A percentile compares a stretch with the other conserved stretches of the same genome.
Conservation (phyloP, 1,140 invertebrate species). For the Carposina sasakii region DNA sequence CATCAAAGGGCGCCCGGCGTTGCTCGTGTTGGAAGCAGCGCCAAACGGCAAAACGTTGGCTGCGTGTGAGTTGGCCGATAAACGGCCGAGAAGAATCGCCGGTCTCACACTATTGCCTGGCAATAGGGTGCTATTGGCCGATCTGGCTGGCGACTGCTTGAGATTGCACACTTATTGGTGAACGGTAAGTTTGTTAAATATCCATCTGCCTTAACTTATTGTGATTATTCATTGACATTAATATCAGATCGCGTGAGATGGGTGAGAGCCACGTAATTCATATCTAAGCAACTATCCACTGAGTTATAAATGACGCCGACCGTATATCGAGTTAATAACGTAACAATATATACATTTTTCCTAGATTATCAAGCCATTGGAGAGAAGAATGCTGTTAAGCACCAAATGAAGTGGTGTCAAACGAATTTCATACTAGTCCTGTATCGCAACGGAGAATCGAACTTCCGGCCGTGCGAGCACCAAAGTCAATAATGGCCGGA, state of each 20-base stretch:
- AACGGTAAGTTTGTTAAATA: conserved; percentile 36
- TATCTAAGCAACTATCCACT: no score
- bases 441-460: conserved; percentile 58
- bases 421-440: conserved; percentile 69
- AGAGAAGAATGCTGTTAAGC: no score
- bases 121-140: conserved; percentile 86
- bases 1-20: conserved; percentile 79
- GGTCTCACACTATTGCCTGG: conserved; percentile 82
- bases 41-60: conserved; percentile 79
- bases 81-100: conserved; percentile 84
- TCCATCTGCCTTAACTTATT: no score
- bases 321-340: no score
- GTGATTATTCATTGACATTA: no score
- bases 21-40: conserved; percentile 80
- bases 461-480: conserved; percentile 53
- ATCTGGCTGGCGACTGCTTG: conserved; percentile 91
- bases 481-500: no score
- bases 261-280: no score
- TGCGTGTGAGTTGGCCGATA: conserved; percentile 85
- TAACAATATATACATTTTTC: no score
- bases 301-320: no score
- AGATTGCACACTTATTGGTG: conserved; percentile 91
- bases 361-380: no score
- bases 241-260: no score
- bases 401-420: no score